Conservation (phyloP, 92 coral and sea anemone genomes). For the Pocillopora meandrina region DNA sequence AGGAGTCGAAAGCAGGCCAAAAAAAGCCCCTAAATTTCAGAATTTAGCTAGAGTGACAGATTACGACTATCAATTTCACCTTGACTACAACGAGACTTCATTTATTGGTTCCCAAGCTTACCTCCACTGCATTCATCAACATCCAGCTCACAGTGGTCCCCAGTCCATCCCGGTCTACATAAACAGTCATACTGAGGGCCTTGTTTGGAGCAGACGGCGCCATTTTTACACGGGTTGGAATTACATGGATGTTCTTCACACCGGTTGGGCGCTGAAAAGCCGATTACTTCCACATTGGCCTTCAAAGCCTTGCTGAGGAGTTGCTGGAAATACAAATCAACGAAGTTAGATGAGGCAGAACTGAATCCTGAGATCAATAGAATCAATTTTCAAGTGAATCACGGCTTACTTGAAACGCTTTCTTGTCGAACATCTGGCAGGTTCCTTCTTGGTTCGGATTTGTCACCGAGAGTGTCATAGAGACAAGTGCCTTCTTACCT, state of each 20-base stretch:
- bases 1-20: too few species aligned
- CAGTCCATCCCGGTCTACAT: slow-evolving; percentile 91
- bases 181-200: slow-evolving; percentile 57
- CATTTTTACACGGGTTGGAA: slow-evolving; percentile 76
- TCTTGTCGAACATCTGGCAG: slow-evolving; percentile 81
- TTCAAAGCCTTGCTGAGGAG: slow-evolving; percentile 53
- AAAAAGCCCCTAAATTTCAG: too few species aligned
- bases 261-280: slow-evolving; percentile 56
- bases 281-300: slow-evolving; percentile 54
- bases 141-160: slow-evolving; percentile 78
- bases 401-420: slow-evolving; percentile 65
- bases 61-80: too few species aligned
- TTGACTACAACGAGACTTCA: too few species aligned
- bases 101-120: slow-evolving; percentile 4
- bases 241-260: slow-evolving; percentile 84
- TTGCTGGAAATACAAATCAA: slow-evolving; percentile 41
- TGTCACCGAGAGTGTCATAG: slow-evolving; percentile 67
- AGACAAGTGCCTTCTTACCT: slow-evolving; percentile 67
- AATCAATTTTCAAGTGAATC: too few species aligned
- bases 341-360: not conserved
- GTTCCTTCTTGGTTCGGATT: slow-evolving; percentile 59
- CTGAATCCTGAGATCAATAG: too few species aligned
- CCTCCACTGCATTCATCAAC: slow-evolving; percentile 83
- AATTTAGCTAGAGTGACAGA: too few species aligned
- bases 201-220: slow-evolving; percentile 69